A percentile compares a stretch with the other conserved stretches of the same genome.
These are phyloP conservation scores for Nephrotoma guestfalica DNA, from an alignment of 2,888 invertebrate species.

Conservation along the genomic window DNA sequence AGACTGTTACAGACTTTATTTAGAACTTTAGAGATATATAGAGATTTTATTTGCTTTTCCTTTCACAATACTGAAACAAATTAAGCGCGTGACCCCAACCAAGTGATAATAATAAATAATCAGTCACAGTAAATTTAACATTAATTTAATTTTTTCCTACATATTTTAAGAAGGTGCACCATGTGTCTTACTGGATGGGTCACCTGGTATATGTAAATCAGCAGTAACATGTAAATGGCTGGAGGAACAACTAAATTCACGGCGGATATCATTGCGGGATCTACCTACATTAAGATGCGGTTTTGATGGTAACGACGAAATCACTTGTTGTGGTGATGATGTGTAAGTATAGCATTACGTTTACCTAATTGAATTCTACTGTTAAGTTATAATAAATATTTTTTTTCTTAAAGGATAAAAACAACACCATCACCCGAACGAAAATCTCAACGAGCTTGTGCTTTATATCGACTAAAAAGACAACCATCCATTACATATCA, in stretches of 20 bases:
- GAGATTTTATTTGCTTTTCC: too few relatives aligned
- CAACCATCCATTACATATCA: slow-evolving; percentile 14
- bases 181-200: background rate
- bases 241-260: background rate
- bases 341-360: background rate
- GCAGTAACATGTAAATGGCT: background rate
- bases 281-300: background rate
- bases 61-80: too few relatives aligned
- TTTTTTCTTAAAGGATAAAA: background rate
- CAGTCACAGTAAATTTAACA: too few relatives aligned
- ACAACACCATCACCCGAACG: background rate
- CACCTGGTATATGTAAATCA: background rate
- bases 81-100: too few relatives aligned
- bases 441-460: background rate
- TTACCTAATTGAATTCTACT: background rate
- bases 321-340: background rate
- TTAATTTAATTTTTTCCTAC: background rate
- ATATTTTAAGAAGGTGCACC: background rate
- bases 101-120: too few relatives aligned
- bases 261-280: background rate
- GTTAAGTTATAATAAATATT: background rate
- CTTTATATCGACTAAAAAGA: background rate
- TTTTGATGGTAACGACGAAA: background rate
- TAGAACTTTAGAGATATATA: too few relatives aligned
- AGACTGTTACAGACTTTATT: too few relatives aligned